These are phyloP conservation scores for Styela clava DNA, from an alignment of 23 tunicate genomes.

Conservation along the genomic window DNA sequence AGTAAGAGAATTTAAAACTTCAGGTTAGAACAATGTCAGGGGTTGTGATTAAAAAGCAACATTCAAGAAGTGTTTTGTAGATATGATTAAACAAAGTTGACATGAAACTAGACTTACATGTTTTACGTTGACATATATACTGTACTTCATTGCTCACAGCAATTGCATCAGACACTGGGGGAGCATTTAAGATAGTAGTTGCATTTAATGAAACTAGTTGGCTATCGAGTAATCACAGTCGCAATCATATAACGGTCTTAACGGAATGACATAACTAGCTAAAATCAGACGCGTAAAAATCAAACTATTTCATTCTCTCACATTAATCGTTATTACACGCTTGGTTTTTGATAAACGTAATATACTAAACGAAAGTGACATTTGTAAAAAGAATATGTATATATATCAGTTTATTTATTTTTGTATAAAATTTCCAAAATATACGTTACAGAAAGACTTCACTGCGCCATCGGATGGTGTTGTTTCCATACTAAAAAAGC, in stretches of 20 bases:
- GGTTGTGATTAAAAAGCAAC: too few species aligned
- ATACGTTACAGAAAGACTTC: neutral
- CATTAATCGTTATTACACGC: too few species aligned
- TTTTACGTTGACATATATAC: neutral
- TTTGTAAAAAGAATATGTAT: neutral
- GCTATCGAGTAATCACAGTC: too few species aligned
- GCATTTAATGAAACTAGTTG: too few species aligned
- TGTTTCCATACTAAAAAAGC: conserved; percentile 9
- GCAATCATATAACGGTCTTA: too few species aligned
- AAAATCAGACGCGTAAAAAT: too few species aligned
- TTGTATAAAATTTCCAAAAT: neutral
- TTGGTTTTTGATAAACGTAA: too few species aligned
- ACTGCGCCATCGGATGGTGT: neutral
- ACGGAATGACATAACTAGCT: too few species aligned
- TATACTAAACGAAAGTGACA: too few species aligned
- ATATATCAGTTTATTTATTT: too few species aligned
- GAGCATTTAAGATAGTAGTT: too few species aligned
- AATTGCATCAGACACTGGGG: too few species aligned
- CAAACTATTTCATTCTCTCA: neutral
- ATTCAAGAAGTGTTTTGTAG: neutral
- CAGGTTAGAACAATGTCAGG: neutral
- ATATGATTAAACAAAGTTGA: neutral
- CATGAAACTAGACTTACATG: neutral
- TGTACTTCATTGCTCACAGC: neutral
- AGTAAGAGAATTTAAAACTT: neutral